Evolutionary conservation across 2,888 invertebrate genomes (phyloP), one percentile per base, ranked within the genome.

Genomic region (Eristalis pertinax): DNA sequence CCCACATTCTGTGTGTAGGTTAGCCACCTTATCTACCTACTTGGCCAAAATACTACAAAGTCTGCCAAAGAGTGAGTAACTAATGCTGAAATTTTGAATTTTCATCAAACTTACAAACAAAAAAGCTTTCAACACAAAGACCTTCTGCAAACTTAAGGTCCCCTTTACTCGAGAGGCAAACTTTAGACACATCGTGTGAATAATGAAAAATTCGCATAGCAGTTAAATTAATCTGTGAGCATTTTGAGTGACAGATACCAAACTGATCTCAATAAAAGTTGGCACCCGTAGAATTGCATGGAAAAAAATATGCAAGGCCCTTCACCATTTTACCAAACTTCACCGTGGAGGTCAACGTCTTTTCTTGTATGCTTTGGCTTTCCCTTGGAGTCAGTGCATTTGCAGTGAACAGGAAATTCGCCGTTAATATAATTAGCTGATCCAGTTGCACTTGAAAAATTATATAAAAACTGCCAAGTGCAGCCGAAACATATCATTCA

Each of bases 391-490:
- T 22, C 43, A 56, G n/a, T 35, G 69, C 50, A 26, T 1, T 11
- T 26, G 35, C 41, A n/a, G 13, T 4, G 2, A 2, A 5, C 10
- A 58, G 63, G 35, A 69, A 68, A 38, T 41, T 26, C 56, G 8
- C 63, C 15, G 41, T 38, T 62, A 35, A 50, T 50, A 67, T 24
- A 62, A 67, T 38, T 50, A 35, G 24, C 4, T 38, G 5, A 26
- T 10, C 24, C 26, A 43, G 32, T n/a, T 22, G 19, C 22, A 29
- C 13, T 35, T 50, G 19, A 56, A 63, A 56, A 50, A 70, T 29
- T 1, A 63, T 78, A 78, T 78, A 78, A 78, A 78, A 72, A 64
- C 63, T 56, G 19, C 13, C 4, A 29, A 38, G 3, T 26, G 58
- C 29, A 15, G 50, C 26, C 22, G 35, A 2, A 4, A 26, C 5